Base-by-base conservation (phyloP, 2,797 vertebrate genomes). In the Sebastes umbrosus region DNA sequence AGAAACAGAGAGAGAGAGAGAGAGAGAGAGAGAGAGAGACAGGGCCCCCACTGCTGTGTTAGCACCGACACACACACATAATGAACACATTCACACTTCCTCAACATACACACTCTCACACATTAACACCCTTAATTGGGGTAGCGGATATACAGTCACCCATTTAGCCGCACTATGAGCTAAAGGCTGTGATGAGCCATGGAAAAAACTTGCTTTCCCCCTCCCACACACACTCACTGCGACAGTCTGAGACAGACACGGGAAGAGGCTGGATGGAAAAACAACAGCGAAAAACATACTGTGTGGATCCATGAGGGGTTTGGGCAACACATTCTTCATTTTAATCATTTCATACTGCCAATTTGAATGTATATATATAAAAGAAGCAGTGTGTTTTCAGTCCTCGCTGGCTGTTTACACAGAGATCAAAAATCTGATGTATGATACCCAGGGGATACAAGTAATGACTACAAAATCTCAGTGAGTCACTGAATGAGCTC, bases 121-220 rank as follows among this genome's bases (percentile, higher is more conserved):
- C 87, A 93, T 90, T 94, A 94, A 87, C 93, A 94, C 92, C 84
- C 85, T 90, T 93, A 94, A 94, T 92, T 91, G 90, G 87, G 80
- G 83, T 67, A 92, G 85, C 78, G 68, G 85, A 92, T 88, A 92
- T 89, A 91, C 89, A 95, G 88, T 90, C 88, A 92, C 86, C 83
- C 88, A 91, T 92, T 93, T 90, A 89, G 82, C 85, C 76, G 89
- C 83, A 78, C 88, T 87, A 80, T 83, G 89, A 90, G 85, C 90
- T 93, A 86, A 92, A 89, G 82, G 83, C 90, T 90, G 87, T 58
- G 91, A 90, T 86, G 90, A 88, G 88, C 89, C 63, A 60, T 62
- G 82, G 80, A 84, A 87, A 87, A 84, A 89, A 90, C 36, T 81
- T 80, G 87, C 83, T 80, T 88, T 86, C 77, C 75, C 89, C 90